phyloP scores from a whole-genome alignment of 2,113 vertebrate genomes.

The Salvelinus namaycush region DNA sequence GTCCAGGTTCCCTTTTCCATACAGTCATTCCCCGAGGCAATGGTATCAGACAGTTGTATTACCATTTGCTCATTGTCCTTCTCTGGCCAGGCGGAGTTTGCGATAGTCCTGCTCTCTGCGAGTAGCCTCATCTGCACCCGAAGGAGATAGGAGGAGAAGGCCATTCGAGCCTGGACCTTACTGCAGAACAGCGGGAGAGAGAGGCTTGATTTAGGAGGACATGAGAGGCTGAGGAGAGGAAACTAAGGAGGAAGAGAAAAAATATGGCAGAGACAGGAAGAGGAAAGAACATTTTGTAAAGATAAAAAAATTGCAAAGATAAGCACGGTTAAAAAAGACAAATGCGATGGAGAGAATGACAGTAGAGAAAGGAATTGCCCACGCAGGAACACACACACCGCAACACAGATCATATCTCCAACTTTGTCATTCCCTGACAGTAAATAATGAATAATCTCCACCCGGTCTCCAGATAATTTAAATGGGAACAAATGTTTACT shows the following conservation, averaged over 20 bases:
- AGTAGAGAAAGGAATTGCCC: neutral
- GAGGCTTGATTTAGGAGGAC: neutral
- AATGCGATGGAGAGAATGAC: neutral
- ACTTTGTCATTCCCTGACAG: slow-evolving; percentile 1
- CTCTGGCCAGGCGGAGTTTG: slow-evolving; percentile 77
- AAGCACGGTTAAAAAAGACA: slow-evolving; percentile 7
- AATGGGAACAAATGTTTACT: slow-evolving; percentile 17
- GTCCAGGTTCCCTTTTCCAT: slow-evolving; percentile 25
- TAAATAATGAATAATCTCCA: slow-evolving; percentile 15
- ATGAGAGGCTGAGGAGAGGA: neutral
- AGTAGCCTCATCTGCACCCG: slow-evolving; percentile 87
- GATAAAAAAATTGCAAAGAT: slow-evolving; percentile 8
- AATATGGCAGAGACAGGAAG: neutral
- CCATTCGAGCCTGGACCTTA: slow-evolving; percentile 92
- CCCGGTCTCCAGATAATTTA: neutral
- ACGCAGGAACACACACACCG: neutral
- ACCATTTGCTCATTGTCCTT: slow-evolving; percentile 94
- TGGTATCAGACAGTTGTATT: slow-evolving; percentile 43
- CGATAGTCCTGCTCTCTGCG: slow-evolving; percentile 74
- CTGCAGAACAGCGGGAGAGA: slow-evolving; percentile 64
- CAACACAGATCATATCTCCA: slow-evolving; percentile 1
- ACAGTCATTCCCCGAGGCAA: neutral
- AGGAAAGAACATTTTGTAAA: slow-evolving; percentile 7
- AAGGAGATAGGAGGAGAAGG: slow-evolving; percentile 92
- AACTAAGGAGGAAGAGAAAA: neutral